phyloP scores from a whole-genome alignment of 2,113 vertebrate species.

The Alligator mississippiensis region DNA sequence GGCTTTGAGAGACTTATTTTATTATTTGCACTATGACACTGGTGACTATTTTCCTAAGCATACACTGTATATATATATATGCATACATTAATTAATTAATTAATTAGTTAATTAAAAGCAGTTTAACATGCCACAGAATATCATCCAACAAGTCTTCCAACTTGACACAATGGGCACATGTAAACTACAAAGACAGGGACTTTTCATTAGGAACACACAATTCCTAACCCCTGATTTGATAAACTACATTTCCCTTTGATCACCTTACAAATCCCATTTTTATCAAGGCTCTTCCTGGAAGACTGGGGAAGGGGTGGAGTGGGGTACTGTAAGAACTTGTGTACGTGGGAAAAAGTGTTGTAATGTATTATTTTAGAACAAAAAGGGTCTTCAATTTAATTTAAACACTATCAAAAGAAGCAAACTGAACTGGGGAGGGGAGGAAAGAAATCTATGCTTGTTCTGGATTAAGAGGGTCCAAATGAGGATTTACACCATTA shows the following conservation, averaged over 20 bases:
- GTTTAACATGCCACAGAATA: neutral
- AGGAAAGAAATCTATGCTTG: neutral
- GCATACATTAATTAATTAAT: neutral
- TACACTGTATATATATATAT: neutral
- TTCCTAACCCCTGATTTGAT: neutral
- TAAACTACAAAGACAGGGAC: neutral
- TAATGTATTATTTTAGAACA: neutral
- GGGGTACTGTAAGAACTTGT: neutral
- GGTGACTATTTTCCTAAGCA: neutral
- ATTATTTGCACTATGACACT: neutral
- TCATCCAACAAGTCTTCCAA: neutral
- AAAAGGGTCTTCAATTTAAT: neutral
- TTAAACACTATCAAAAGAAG: neutral
- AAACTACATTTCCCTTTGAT: neutral
- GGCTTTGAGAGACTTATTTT: neutral
- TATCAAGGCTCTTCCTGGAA: neutral
- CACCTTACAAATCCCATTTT: neutral
- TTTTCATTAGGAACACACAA: rapidly evolving
- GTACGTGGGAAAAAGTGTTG: neutral
- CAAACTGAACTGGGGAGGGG: neutral
- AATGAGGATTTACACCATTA: neutral
- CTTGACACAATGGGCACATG: rapidly evolving
- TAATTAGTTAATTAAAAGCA: no score
- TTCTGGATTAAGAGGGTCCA: neutral
- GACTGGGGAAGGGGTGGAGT: neutral